Percentiles rank a stretch among this genome's conserved stretches.
Conservation (phyloP, 2,113 vertebrate genomes). For the Madoqua kirkii region DNA sequence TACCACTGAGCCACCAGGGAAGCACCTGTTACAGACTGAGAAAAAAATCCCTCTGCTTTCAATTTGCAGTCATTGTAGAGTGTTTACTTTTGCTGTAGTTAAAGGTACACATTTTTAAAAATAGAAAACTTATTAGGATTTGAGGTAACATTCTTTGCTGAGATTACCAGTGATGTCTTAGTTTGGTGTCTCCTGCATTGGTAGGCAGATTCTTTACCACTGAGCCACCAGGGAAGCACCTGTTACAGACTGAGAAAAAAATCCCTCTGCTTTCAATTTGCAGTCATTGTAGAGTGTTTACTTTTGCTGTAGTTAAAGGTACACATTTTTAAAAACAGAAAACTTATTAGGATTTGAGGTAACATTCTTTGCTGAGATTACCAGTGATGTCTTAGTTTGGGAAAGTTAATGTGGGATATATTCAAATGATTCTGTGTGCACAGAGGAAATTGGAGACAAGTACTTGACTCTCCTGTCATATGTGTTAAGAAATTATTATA, state of each 20-base stretch:
- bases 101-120: not conserved
- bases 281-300: not conserved
- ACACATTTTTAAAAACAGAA: not conserved
- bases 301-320: not conserved
- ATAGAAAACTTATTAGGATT: not conserved
- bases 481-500: not conserved
- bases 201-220: not conserved
- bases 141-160: too few species aligned
- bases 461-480: not conserved
- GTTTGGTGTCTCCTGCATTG: not conserved
- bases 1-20: not conserved
- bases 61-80: not conserved
- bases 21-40: not conserved
- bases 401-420: not conserved
- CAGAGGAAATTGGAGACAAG: not conserved
- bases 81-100: not conserved
- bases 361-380: not conserved
- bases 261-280: not conserved
- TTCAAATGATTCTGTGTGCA: not conserved
- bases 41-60: not conserved
- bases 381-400: not conserved
- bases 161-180: too few species aligned
- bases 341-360: not conserved
- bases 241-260: not conserved
- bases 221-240: not conserved